Evolutionary conservation across 2,113 vertebrate species (phyloP).

Genomic region (Sialia sialis): DNA sequence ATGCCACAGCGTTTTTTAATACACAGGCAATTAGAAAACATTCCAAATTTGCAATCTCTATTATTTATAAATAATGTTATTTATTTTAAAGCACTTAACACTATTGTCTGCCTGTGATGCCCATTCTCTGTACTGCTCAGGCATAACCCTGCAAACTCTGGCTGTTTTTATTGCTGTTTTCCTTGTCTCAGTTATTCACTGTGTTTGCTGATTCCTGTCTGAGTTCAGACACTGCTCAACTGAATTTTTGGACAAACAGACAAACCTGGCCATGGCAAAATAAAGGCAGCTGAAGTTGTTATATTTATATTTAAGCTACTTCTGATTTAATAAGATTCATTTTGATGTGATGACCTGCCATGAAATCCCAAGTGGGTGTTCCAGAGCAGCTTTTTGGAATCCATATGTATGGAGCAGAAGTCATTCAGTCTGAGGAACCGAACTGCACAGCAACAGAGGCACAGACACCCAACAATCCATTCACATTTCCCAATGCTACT

Average conservation of each 20-base stretch:
- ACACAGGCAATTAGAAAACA: not conserved
- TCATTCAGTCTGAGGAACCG: not conserved
- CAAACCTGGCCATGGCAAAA: not conserved
- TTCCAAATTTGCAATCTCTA: not conserved
- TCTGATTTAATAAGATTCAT: not conserved
- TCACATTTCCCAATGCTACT: not conserved
- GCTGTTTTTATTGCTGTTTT: not conserved
- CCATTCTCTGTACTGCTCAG: not conserved
- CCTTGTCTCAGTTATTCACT: not conserved
- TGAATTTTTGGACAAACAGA: not conserved
- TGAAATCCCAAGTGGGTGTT: not conserved
- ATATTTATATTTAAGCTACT: not conserved
- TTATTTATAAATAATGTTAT: not conserved
- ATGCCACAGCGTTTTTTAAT: not conserved
- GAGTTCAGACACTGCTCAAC: not conserved
- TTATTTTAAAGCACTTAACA: not conserved
- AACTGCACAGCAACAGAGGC: not conserved
- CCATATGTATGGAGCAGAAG: not conserved
- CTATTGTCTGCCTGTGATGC: not conserved
- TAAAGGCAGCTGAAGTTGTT: not conserved
- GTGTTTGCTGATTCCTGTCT: not conserved
- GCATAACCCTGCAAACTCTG: not conserved
- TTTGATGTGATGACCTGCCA: not conserved
- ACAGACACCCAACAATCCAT: not conserved
- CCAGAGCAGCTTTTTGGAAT: not conserved